Evolutionary conservation across 64 coral and sea anemone species (phyloP).

Genomic region (Actinia equina): DNA sequence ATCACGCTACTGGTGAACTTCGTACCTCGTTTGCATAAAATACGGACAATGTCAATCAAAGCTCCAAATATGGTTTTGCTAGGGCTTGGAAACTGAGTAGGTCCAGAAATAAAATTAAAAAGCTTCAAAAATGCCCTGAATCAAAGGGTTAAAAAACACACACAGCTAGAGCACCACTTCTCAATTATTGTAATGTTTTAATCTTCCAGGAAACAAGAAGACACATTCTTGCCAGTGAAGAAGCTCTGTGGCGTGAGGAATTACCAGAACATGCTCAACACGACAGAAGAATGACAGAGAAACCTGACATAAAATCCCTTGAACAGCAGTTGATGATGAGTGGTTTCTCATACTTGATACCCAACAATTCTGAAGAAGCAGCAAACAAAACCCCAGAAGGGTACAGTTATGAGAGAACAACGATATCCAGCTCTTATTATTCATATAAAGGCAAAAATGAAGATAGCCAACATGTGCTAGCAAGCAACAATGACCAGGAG

Average conservation of each 20-base stretch:
- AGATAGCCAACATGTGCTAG: neutral
- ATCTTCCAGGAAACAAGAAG: neutral
- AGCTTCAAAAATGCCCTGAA: too few relatives aligned
- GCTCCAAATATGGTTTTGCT: too few relatives aligned
- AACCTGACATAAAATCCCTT: neutral
- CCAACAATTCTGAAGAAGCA: constrained; percentile 6
- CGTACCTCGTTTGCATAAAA: too few relatives aligned
- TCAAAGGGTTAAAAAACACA: too few relatives aligned
- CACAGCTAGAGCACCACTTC: neutral
- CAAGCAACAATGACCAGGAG: neutral
- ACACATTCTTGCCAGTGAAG: neutral
- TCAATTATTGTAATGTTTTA: neutral
- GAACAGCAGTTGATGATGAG: constrained; percentile 25
- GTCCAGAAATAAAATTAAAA: too few relatives aligned
- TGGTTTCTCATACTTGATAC: constrained; percentile 16
- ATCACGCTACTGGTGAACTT: too few relatives aligned
- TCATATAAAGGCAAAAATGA: neutral
- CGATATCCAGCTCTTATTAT: constrained; percentile 28
- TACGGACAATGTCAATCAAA: too few relatives aligned
- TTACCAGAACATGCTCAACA: neutral
- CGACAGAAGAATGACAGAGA: neutral
- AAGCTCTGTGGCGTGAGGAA: neutral
- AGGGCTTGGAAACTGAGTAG: too few relatives aligned
- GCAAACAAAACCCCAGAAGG: neutral
- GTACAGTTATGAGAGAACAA: constrained; percentile 22